Evolutionary conservation across 2,888 invertebrate genomes (phyloP).

Genomic region (Aplocera efformata): DNA sequence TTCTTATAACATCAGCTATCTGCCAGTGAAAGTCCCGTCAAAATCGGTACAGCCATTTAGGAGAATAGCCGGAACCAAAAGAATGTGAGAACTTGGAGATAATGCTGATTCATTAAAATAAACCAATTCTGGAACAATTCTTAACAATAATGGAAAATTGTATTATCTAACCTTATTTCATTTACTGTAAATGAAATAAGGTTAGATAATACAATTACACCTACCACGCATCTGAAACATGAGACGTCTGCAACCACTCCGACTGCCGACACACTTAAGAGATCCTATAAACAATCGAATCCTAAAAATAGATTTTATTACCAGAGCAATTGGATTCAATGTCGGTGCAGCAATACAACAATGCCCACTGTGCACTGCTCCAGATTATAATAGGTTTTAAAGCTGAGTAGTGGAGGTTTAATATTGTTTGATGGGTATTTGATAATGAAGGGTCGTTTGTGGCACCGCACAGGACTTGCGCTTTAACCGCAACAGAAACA

Average conservation of each 20-base stretch:
- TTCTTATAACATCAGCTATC: too few species aligned
- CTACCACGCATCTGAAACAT: conserved; percentile 60
- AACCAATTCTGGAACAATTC: conserved; percentile 19
- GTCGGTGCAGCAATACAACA: conserved; percentile 53
- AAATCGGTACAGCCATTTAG: too few species aligned
- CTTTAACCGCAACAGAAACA: conserved; percentile 47
- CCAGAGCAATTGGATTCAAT: conserved; percentile 68
- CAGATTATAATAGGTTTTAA: conserved; percentile 49
- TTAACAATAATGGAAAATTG: conserved; percentile 18
- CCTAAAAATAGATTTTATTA: conserved; percentile 70
- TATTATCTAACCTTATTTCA: conserved; percentile 33
- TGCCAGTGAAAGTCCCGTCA: too few species aligned
- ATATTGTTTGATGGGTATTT: conserved; percentile 36
- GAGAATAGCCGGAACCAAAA: too few species aligned
- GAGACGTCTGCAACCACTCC: conserved; percentile 63
- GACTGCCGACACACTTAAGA: conserved; percentile 56
- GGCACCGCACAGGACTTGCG: conserved; percentile 47
- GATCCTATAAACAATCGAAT: conserved; percentile 63
- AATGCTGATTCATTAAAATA: conserved; percentile 5
- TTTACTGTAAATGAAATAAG: conserved; percentile 49
- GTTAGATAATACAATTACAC: conserved; percentile 55
- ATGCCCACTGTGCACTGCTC: conserved; percentile 46
- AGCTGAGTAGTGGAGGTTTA: conserved; percentile 40
- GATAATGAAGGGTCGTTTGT: conserved; percentile 39
- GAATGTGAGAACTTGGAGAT: too few species aligned